Conservation (phyloP, 2,113 vertebrate genomes). For the Zeus faber region DNA sequence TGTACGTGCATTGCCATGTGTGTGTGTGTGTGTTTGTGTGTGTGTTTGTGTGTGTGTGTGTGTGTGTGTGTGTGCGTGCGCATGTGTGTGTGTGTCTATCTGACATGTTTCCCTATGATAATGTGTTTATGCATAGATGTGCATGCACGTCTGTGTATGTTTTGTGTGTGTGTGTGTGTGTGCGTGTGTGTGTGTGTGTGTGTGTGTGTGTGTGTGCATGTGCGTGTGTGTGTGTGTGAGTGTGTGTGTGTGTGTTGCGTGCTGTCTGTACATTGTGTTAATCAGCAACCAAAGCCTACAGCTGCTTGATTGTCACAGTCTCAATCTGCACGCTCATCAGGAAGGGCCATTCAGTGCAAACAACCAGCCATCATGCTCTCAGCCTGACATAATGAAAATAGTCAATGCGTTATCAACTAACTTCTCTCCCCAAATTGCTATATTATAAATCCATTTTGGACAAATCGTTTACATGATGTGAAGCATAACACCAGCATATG, state of each 20-base stretch:
- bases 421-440: too few relatives aligned
- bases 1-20: too few relatives aligned
- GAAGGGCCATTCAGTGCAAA: conserved; percentile 2
- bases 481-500: too few relatives aligned
- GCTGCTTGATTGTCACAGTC: conserved; percentile 42
- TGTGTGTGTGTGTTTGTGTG: conserved; percentile 12
- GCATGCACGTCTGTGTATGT: neutral
- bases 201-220: conserved; percentile 5
- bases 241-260: conserved; percentile 26
- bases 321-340: conserved; percentile 17
- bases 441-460: too few relatives aligned
- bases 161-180: neutral
- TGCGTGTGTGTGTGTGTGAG: conserved; percentile 23
- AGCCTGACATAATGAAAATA: too few relatives aligned
- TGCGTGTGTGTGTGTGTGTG: conserved; percentile 1
- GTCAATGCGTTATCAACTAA: too few relatives aligned
- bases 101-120: neutral
- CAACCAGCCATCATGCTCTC: conserved; percentile 10
- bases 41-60: neutral
- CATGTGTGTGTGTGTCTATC: conserved; percentile 27
- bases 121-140: neutral
- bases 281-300: conserved; percentile 55
- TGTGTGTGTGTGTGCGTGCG: conserved; percentile 40
- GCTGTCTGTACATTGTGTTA: conserved; percentile 7
- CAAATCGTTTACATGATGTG: too few relatives aligned